Percentiles rank a stretch among this genome's conserved stretches.
phyloP scores from a whole-genome alignment of 2,113 vertebrate genomes.

The Brachionichthys hirsutus region DNA sequence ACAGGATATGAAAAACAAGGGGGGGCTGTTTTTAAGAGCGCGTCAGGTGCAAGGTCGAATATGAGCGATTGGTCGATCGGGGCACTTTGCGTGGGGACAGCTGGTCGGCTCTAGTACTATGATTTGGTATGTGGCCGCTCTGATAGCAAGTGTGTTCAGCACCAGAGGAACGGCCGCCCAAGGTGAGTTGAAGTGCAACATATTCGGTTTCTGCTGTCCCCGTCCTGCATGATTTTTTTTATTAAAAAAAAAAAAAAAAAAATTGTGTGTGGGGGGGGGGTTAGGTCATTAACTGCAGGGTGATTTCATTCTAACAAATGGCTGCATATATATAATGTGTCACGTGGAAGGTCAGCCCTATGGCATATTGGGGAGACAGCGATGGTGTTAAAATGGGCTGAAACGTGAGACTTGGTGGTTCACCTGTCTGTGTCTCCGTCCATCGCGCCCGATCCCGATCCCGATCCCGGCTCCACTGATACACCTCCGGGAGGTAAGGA shows the following conservation, averaged over 20 bases:
- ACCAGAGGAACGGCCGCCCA: conserved; percentile 93
- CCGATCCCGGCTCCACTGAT: too few species aligned
- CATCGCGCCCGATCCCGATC: not conserved
- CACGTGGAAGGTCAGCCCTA: conserved; percentile 68
- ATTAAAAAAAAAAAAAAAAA: too few species aligned
- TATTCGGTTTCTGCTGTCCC: conserved; percentile 73
- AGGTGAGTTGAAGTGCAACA: conserved; percentile 94
- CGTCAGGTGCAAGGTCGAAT: conserved; percentile 75
- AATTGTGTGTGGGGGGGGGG: conserved; percentile 7
- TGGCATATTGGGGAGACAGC: conserved; percentile 33
- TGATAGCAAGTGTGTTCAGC: conserved; percentile 99
- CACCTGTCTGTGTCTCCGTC: conserved; percentile 9
- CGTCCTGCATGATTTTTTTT: not conserved
- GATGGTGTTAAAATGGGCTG: conserved; percentile 26
- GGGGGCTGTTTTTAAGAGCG: conserved; percentile 58
- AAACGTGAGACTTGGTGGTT: conserved; percentile 19
- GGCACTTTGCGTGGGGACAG: conserved; percentile 88
- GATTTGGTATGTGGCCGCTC: conserved; percentile 99
- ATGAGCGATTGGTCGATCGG: conserved; percentile 81
- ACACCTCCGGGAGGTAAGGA: too few species aligned
- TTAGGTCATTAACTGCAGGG: conserved; percentile 43
- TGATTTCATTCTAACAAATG: conserved; percentile 57
- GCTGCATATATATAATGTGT: conserved; percentile 58
- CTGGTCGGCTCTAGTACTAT: conserved; percentile 90
- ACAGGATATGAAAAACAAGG: conserved; percentile 64